Evolutionary conservation across 2,888 invertebrate genomes (phyloP).

Genomic region (Tetragnatha montana): DNA sequence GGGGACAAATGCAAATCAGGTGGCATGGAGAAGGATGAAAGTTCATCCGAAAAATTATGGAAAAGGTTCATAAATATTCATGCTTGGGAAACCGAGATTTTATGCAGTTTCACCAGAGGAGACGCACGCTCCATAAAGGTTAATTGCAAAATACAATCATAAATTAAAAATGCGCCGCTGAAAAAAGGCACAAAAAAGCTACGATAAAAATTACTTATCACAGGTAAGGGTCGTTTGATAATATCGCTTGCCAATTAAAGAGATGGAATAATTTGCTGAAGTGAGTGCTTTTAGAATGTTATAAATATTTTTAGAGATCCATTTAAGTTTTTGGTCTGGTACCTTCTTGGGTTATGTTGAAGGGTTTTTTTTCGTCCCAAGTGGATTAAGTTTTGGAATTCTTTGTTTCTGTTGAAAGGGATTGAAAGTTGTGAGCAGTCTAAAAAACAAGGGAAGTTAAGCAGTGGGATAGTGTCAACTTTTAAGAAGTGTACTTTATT

Average conservation of each 20-base stretch:
- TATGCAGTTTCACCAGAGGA: conserved; percentile 63
- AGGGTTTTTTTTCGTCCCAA: too few relatives aligned
- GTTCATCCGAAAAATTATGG: conserved; percentile 68
- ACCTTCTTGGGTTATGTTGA: too few relatives aligned
- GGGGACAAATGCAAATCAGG: conserved; percentile 61
- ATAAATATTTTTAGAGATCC: neutral
- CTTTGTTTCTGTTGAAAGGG: conserved; percentile 14
- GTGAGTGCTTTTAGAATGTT: conserved; percentile 30
- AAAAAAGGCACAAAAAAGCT: conserved; percentile 35
- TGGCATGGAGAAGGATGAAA: conserved; percentile 39
- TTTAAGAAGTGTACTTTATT: too few relatives aligned
- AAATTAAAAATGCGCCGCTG: conserved; percentile 57
- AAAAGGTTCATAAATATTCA: conserved; percentile 71
- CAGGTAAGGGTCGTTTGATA: conserved; percentile 46
- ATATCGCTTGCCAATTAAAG: conserved; percentile 40
- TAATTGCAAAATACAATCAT: conserved; percentile 70
- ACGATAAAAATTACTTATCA: conserved; percentile 64
- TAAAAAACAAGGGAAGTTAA: neutral
- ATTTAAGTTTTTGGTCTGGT: too few relatives aligned
- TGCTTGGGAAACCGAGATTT: conserved; percentile 69
- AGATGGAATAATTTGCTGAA: conserved; percentile 43
- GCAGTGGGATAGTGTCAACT: too few relatives aligned
- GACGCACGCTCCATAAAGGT: conserved; percentile 47
- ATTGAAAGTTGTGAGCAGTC: neutral
- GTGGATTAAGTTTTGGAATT: too few relatives aligned